Evolutionary conservation across 2,888 invertebrate species (phyloP).

Genomic region (Eledona agricola): DNA sequence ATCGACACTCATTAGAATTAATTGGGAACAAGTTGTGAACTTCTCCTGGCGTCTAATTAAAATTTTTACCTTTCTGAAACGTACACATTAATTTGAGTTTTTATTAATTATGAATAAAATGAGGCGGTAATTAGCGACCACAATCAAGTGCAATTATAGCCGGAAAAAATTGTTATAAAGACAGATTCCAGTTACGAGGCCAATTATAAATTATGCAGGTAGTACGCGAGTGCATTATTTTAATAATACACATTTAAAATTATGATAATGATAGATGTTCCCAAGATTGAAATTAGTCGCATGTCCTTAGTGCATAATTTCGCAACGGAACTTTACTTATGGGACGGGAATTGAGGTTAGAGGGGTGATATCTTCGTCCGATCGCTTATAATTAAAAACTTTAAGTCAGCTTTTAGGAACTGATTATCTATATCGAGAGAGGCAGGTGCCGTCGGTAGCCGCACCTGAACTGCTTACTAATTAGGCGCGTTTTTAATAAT

Average conservation of each 20-base stretch:
- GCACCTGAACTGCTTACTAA: slow-evolving; percentile 32
- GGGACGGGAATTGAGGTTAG: too few relatives aligned
- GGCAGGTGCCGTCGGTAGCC: slow-evolving; percentile 31
- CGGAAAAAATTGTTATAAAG: slow-evolving; percentile 11
- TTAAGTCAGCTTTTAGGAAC: too few relatives aligned
- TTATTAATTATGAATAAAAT: slow-evolving; percentile 6
- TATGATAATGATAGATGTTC: slow-evolving; percentile 2
- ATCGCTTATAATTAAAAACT: too few relatives aligned
- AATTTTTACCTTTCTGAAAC: too few relatives aligned
- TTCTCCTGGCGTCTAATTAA: too few relatives aligned
- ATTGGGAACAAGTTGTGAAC: too few relatives aligned
- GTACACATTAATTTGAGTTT: slow-evolving; percentile 6
- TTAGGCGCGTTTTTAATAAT: slow-evolving; percentile 8
- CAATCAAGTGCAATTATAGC: slow-evolving; percentile 10
- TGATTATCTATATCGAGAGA: slow-evolving; percentile 2
- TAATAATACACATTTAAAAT: slow-evolving; percentile 7
- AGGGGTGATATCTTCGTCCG: too few relatives aligned
- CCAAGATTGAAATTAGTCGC: too few relatives aligned
- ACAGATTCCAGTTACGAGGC: slow-evolving; percentile 5
- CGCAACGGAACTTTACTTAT: too few relatives aligned
- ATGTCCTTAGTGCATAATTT: too few relatives aligned
- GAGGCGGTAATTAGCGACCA: slow-evolving; percentile 4
- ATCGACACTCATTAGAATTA: too few relatives aligned
- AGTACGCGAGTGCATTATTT: slow-evolving; percentile 1
- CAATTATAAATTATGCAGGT: slow-evolving; percentile 19